phyloP scores from a whole-genome alignment of 2,113 vertebrate species.

The Oxygymnocypris stewartii region DNA sequence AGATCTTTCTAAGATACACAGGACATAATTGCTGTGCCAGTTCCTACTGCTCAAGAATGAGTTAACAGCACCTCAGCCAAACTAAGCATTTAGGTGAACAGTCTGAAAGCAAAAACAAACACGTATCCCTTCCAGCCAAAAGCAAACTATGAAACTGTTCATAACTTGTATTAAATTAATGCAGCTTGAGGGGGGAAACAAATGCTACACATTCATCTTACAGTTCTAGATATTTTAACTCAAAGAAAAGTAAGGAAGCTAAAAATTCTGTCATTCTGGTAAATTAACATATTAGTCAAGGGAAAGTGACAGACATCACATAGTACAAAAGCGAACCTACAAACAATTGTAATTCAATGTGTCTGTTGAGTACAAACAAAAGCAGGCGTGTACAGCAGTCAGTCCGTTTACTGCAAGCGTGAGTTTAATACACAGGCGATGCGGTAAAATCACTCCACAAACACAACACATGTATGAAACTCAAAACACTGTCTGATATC shows the following conservation, averaged over 20 bases:
- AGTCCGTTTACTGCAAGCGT: conserved; percentile 31
- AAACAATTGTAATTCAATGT: neutral
- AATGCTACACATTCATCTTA: neutral
- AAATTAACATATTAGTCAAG: neutral
- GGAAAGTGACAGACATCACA: conserved; percentile 8
- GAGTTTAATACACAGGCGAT: conserved; percentile 19
- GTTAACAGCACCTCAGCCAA: conserved; percentile 20
- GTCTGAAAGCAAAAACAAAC: neutral
- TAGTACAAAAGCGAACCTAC: neutral
- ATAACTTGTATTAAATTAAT: neutral
- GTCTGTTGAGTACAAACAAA: neutral
- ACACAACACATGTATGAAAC: conserved; percentile 9
- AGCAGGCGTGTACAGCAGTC: neutral
- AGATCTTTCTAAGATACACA: conserved; percentile 40
- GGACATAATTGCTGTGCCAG: conserved; percentile 18
- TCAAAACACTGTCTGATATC: neutral
- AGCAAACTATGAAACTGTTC: neutral
- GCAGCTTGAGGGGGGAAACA: neutral
- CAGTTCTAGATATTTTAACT: neutral
- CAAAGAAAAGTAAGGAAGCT: neutral
- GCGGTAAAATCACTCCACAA: conserved; percentile 29
- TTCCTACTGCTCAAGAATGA: neutral
- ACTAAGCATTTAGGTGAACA: neutral
- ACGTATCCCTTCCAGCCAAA: neutral
- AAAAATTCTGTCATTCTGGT: neutral